Evolutionary conservation across 2,797 vertebrate genomes (phyloP).

Genomic region (Anisognathus igniventris): DNA sequence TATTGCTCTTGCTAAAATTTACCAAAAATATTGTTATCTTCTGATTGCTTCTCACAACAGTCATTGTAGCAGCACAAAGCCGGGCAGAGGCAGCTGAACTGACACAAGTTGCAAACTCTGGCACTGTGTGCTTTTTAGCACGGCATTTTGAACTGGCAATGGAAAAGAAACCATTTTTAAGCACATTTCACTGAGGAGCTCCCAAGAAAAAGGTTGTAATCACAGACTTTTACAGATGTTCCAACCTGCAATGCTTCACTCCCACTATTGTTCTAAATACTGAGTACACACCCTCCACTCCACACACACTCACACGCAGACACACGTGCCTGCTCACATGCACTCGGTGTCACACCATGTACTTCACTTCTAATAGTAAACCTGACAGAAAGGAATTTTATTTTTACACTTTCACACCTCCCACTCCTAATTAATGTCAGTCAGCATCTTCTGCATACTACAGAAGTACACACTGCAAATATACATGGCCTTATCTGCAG

Average conservation of each 20-base stretch:
- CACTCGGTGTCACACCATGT: background rate
- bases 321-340: background rate
- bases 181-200: background rate
- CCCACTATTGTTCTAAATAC: constrained; percentile 26
- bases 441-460: constrained; percentile 39
- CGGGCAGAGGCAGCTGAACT: background rate
- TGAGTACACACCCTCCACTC: constrained; percentile 7
- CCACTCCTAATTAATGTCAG: constrained; percentile 70
- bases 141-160: background rate
- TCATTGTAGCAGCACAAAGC: background rate
- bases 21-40: background rate
- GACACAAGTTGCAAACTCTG: background rate
- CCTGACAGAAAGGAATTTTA: constrained; percentile 40
- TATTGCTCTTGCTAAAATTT: background rate
- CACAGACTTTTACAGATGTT: background rate
- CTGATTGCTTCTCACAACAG: background rate
- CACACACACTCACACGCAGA: background rate
- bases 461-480: constrained; percentile 19
- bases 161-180: background rate
- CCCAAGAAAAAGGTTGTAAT: background rate
- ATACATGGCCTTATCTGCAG: background rate
- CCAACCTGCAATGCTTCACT: constrained; percentile 14
- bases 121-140: background rate
- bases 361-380: constrained; percentile 53
- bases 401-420: constrained; percentile 58